A percentile compares a stretch with the other conserved stretches of the same genome.
These are phyloP conservation scores for Bufo gargarizans DNA, from an alignment of 2,113 vertebrate species.

Conservation along the genomic window DNA sequence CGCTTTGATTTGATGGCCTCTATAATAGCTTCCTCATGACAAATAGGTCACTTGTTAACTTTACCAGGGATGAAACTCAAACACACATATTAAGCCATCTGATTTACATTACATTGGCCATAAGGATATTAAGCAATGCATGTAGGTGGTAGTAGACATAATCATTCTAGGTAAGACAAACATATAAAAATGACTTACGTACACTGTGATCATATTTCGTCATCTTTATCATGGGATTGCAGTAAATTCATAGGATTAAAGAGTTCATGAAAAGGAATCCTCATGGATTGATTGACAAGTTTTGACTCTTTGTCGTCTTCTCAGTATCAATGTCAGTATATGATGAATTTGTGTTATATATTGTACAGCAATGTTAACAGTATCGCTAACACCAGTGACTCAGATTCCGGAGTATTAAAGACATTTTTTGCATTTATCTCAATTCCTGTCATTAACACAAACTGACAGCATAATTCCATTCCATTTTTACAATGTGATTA, in stretches of 20 bases:
- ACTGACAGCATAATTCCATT: conserved; percentile 5
- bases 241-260: conserved; percentile 22
- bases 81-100: conserved; percentile 31
- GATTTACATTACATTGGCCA: conserved; percentile 40
- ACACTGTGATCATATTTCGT: background rate
- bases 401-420: background rate
- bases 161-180: conserved; percentile 12
- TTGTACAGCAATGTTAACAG: background rate
- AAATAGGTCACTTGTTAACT: conserved; percentile 37
- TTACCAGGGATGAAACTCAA: conserved; percentile 14
- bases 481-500: background rate
- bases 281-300: background rate
- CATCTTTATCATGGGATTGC: background rate
- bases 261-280: background rate
- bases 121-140: conserved; percentile 17
- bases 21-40: conserved; percentile 52
- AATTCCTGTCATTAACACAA: conserved; percentile 29
- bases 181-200: background rate
- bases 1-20: conserved; percentile 15
- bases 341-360: background rate
- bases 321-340: background rate
- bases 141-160: conserved; percentile 27
- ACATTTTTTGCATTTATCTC: background rate
- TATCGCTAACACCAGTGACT: background rate
- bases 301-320: background rate